phyloP scores from a whole-genome alignment of 2,888 invertebrate genomes.

The Bellardia pandia region DNA sequence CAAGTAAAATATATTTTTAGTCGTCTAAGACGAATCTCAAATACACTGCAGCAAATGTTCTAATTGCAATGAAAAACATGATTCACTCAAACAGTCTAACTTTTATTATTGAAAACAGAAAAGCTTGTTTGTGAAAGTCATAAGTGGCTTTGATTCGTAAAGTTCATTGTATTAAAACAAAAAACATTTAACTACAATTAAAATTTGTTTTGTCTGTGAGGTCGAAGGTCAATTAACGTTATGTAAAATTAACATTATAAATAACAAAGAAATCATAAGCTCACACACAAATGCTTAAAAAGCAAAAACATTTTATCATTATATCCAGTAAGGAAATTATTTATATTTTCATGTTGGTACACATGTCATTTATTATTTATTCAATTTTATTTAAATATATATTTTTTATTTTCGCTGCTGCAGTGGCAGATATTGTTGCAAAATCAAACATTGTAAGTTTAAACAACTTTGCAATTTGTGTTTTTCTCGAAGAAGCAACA shows the following conservation, averaged over 20 bases:
- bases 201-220: not conserved
- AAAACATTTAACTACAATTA: not conserved
- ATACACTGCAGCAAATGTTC: not conserved
- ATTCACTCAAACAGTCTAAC: not conserved
- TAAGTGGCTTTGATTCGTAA: not conserved
- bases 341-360: no score
- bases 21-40: not conserved
- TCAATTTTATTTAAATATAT: not conserved
- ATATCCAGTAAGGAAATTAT: not conserved
- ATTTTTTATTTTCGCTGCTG: not conserved
- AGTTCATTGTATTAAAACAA: not conserved
- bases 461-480: slow-evolving; percentile 32
- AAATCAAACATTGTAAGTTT: slow-evolving; percentile 33
- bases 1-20: not conserved
- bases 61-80: not conserved
- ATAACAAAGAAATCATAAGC: not conserved
- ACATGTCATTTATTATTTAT: not conserved
- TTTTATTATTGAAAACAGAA: not conserved
- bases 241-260: not conserved
- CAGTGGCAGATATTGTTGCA: not conserved
- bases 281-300: not conserved
- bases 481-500: slow-evolving; percentile 5
- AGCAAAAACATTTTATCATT: no score
- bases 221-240: slow-evolving; percentile 1
- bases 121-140: not conserved